A percentile compares a stretch with the other conserved stretches of the same genome.
Evolutionary conservation across 2,113 vertebrate species (phyloP).

Genomic region (Mionectes macconnelli): DNA sequence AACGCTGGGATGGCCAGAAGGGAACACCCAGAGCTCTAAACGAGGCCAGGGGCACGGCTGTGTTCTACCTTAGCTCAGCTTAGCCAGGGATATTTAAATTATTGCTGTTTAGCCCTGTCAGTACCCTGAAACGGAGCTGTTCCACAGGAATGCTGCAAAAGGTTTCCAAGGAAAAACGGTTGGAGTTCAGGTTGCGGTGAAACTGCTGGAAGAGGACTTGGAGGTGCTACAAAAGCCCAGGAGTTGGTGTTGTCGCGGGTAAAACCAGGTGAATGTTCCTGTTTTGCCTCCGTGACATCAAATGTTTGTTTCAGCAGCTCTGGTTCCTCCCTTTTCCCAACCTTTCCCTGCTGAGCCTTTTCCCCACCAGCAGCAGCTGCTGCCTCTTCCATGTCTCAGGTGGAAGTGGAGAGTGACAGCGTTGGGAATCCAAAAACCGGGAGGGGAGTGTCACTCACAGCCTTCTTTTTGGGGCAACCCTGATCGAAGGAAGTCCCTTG

Average conservation of each 20-base stretch:
- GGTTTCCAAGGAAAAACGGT: neutral
- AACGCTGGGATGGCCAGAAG: accelerated
- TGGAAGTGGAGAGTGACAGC: neutral
- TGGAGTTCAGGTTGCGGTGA: neutral
- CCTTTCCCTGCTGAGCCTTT: neutral
- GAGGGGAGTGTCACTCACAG: neutral
- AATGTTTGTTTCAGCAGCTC: neutral
- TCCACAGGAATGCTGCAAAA: neutral
- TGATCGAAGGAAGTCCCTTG: neutral
- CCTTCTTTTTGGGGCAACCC: neutral
- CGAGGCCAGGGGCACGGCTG: accelerated
- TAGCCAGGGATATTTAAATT: neutral
- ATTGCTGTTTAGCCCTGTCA: neutral
- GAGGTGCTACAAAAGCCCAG: neutral
- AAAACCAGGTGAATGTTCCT: neutral
- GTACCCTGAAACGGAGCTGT: too few species aligned
- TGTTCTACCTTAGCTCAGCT: neutral
- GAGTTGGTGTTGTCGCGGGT: neutral
- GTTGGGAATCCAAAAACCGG: neutral
- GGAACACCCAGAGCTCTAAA: accelerated
- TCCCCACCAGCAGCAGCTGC: neutral
- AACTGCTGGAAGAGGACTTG: neutral
- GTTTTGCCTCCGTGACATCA: neutral
- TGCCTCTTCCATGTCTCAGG: neutral
- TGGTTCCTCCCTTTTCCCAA: neutral